phyloP scores from a whole-genome alignment of 2,113 vertebrate species.

The Oostethus manadensis region DNA sequence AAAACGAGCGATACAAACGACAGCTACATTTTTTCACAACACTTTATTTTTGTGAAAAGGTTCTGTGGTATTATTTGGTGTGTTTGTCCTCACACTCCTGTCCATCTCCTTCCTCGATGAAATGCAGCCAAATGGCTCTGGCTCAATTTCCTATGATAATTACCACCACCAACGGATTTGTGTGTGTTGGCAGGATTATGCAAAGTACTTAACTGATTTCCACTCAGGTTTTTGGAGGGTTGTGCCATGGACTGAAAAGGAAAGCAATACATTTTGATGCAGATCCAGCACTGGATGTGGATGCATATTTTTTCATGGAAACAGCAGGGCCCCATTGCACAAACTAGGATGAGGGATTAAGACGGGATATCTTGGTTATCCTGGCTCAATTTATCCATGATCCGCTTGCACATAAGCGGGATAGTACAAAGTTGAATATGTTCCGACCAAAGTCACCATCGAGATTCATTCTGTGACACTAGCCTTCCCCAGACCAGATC shows the following conservation, averaged over 20 bases:
- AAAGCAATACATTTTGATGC: background rate
- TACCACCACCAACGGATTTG: background rate
- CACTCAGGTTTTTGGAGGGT: background rate
- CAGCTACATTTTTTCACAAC: background rate
- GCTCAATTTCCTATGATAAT: conserved; percentile 1
- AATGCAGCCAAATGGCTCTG: conserved; percentile 9
- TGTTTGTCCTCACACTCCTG: background rate
- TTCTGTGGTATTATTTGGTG: background rate
- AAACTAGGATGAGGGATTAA: no score
- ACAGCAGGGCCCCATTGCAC: no score
- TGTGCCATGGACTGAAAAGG: background rate
- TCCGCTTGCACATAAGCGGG: no score
- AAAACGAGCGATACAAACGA: background rate
- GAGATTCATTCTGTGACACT: no score
- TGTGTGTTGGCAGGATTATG: background rate
- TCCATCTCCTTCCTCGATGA: conserved; percentile 3
- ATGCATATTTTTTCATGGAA: background rate
- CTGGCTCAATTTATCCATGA: no score
- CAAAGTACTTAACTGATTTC: no score
- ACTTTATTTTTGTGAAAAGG: background rate
- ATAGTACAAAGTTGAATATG: no score
- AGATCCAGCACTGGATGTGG: background rate
- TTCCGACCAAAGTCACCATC: no score
- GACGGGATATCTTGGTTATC: no score
- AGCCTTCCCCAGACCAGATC: no score